Evolutionary conservation across 1,140 invertebrate genomes (phyloP).

Genomic region (Hestina assimilis): DNA sequence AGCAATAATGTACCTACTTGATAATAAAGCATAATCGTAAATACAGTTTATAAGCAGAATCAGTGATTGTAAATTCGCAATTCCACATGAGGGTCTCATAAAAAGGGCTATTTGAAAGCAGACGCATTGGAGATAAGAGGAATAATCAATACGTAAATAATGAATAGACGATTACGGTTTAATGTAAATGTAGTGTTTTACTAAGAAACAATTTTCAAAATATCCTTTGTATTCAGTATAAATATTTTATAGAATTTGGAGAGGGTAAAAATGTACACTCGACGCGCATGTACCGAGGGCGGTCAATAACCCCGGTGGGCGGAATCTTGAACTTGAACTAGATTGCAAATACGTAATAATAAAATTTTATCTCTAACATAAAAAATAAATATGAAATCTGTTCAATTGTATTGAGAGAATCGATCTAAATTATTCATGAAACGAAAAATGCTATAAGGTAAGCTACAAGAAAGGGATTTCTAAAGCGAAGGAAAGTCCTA

Average conservation of each 20-base stretch:
- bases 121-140: slow-evolving; percentile 7
- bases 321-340: slow-evolving; percentile 72
- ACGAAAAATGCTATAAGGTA: neutral
- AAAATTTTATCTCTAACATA: slow-evolving; percentile 19
- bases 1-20: too few relatives aligned
- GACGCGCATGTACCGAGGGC: slow-evolving; percentile 58
- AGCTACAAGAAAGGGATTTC: too few relatives aligned
- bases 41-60: slow-evolving; percentile 33
- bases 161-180: slow-evolving; percentile 23
- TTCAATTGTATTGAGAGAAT: neutral
- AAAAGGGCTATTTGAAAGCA: slow-evolving; percentile 20
- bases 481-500: too few relatives aligned
- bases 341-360: slow-evolving; percentile 42
- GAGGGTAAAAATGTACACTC: slow-evolving; percentile 15
- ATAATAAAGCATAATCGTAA: too few relatives aligned
- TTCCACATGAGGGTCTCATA: slow-evolving; percentile 11
- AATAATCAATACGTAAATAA: slow-evolving; percentile 31
- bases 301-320: slow-evolving; percentile 62
- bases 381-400: neutral
- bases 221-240: slow-evolving; percentile 6
- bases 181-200: slow-evolving; percentile 1
- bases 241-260: slow-evolving; percentile 13
- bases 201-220: slow-evolving; percentile 4
- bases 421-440: neutral
- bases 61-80: slow-evolving; percentile 25